Percentiles rank a stretch among this genome's conserved stretches.
Conservation (phyloP, 2,888 invertebrate species). For the Acleris cristana region DNA sequence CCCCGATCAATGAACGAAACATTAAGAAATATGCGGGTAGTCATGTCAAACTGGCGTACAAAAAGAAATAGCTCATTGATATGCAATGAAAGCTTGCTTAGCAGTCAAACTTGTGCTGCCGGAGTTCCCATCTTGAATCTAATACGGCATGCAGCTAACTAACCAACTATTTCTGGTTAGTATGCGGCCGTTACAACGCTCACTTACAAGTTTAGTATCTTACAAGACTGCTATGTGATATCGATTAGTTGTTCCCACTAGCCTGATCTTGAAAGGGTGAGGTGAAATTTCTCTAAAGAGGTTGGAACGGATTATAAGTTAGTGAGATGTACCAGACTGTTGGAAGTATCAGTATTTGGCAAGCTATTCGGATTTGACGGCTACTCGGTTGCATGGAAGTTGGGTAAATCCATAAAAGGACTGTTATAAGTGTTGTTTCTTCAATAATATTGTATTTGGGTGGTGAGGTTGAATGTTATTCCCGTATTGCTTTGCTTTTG, state of each 20-base stretch:
- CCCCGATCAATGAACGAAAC: background rate
- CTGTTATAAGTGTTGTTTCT: too few species aligned
- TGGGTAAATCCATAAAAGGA: too few species aligned
- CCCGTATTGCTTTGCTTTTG: too few species aligned
- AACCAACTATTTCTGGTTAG: constrained; percentile 49
- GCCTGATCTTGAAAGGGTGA: background rate
- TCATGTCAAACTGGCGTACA: background rate
- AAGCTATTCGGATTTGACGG: too few species aligned
- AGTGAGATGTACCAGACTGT: constrained; percentile 15
- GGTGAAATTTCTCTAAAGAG: constrained; percentile 13
- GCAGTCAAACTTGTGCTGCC: constrained; percentile 44
- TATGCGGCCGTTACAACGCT: constrained; percentile 49
- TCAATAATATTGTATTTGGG: too few species aligned
- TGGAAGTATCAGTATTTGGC: constrained; percentile 2
- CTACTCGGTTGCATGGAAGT: too few species aligned
- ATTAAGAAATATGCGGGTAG: background rate
- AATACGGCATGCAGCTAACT: constrained; percentile 57
- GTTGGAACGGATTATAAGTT: constrained; percentile 20
- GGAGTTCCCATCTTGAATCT: constrained; percentile 53
- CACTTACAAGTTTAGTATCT: constrained; percentile 38
- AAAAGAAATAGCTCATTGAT: constrained; percentile 37
- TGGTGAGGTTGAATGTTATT: too few species aligned
- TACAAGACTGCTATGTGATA: constrained; percentile 22
- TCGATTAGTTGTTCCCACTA: constrained; percentile 38
- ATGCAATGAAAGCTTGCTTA: constrained; percentile 41